Conservation (phyloP, 2,888 invertebrate genomes). For the Danaus chrysippus region DNA sequence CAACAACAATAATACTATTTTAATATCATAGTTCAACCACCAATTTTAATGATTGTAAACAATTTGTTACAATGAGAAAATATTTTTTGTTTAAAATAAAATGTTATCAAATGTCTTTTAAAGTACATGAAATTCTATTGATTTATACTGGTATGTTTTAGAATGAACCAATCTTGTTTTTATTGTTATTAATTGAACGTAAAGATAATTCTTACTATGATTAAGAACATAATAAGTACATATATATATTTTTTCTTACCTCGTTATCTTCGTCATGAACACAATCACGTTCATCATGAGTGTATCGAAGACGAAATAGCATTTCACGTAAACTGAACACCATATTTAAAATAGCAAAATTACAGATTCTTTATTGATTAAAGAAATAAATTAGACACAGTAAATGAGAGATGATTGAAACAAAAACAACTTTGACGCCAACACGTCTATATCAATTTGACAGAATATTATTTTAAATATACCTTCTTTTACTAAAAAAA, state of each 20-base stretch:
- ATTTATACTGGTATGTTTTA: too few species aligned
- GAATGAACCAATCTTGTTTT: too few species aligned
- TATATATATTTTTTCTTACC: slow-evolving; percentile 40
- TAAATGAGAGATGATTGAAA: not conserved
- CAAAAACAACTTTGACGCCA: slow-evolving; percentile 2
- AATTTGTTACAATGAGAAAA: too few species aligned
- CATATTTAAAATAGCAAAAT: slow-evolving; percentile 37
- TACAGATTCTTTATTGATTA: not conserved
- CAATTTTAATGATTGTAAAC: too few species aligned
- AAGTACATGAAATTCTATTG: too few species aligned
- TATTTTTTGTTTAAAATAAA: too few species aligned
- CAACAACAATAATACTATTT: not conserved
- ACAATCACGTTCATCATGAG: slow-evolving; percentile 58
- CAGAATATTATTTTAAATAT: slow-evolving; percentile 5
- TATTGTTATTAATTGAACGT: too few species aligned
- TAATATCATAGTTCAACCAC: not conserved
- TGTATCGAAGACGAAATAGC: slow-evolving; percentile 59
- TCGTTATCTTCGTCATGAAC: slow-evolving; percentile 41
- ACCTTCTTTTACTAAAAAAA: not conserved
- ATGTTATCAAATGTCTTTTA: too few species aligned
- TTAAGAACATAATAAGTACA: not conserved
- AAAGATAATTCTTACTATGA: too few species aligned
- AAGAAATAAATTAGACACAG: not conserved
- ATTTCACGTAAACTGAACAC: slow-evolving; percentile 68
- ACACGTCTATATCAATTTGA: slow-evolving; percentile 9